phyloP scores from a whole-genome alignment of 1,140 invertebrate species.

The Nautilus pompilius region DNA sequence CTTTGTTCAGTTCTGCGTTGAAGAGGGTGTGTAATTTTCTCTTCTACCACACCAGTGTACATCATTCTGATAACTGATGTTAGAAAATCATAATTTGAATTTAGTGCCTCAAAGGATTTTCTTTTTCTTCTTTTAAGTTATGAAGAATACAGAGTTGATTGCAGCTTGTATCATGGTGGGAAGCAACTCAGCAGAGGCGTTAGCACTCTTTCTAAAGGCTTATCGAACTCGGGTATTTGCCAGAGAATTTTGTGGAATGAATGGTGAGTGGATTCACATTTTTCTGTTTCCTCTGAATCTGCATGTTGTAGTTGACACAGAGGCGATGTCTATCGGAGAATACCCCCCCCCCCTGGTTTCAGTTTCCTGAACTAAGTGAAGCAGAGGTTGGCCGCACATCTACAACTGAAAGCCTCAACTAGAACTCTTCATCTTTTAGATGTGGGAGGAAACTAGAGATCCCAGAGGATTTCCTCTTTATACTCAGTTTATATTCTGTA shows the following conservation, averaged over 20 bases:
- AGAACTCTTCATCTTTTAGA: too few relatives aligned
- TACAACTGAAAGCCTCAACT: too few relatives aligned
- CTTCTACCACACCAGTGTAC: not conserved
- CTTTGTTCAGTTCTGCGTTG: not conserved
- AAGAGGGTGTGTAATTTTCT: not conserved
- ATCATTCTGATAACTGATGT: not conserved
- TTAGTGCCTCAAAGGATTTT: not conserved
- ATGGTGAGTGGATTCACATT: too few relatives aligned
- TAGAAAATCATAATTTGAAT: not conserved
- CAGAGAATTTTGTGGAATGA: slow-evolving; percentile 78
- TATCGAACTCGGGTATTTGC: slow-evolving; percentile 70
- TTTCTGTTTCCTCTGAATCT: too few relatives aligned
- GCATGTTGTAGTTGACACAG: too few relatives aligned
- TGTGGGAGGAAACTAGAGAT: too few relatives aligned
- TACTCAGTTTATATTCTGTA: too few relatives aligned
- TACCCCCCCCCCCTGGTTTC: too few relatives aligned
- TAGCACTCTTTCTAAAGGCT: slow-evolving; percentile 45
- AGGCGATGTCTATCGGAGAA: too few relatives aligned
- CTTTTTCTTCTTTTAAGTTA: slow-evolving; percentile 54
- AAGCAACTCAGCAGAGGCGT: slow-evolving; percentile 57
- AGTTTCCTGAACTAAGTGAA: too few relatives aligned
- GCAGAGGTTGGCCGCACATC: too few relatives aligned
- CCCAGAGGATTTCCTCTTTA: too few relatives aligned
- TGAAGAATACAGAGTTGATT: slow-evolving; percentile 78
- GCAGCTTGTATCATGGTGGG: slow-evolving; percentile 83